Conservation (phyloP, 2,797 vertebrate genomes). For the Pseudomugil tenellus region DNA sequence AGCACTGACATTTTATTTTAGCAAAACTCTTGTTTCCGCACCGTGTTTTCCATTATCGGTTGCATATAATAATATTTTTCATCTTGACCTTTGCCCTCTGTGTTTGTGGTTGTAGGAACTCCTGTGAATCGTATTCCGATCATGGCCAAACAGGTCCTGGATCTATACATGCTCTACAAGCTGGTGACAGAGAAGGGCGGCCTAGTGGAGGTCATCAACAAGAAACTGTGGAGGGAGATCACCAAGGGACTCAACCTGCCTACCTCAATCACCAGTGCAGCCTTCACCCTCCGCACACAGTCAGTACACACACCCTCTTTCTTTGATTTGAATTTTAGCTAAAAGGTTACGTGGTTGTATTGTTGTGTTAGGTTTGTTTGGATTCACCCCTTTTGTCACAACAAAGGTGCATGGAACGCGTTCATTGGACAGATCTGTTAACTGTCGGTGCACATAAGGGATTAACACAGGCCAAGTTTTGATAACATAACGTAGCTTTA, state of each 20-base stretch:
- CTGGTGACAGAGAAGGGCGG: slow-evolving; percentile 98
- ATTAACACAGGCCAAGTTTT: slow-evolving; percentile 8
- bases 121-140: slow-evolving; percentile 98
- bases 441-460: background rate
- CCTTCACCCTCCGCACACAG: slow-evolving; percentile 98
- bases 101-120: slow-evolving; percentile 82
- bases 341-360: background rate
- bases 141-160: slow-evolving; percentile 98
- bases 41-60: background rate
- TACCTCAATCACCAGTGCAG: slow-evolving; percentile 98
- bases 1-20: background rate
- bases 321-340: background rate
- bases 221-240: slow-evolving; percentile 98
- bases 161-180: slow-evolving; percentile 95
- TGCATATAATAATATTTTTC: background rate
- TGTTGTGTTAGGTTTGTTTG: slow-evolving; percentile 8
- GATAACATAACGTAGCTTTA: background rate
- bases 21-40: background rate
- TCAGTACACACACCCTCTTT: slow-evolving; percentile 75
- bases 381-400: background rate
- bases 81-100: slow-evolving; percentile 17
- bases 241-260: slow-evolving; percentile 97
- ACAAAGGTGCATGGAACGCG: background rate
- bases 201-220: slow-evolving; percentile 98
- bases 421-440: background rate